Conservation (phyloP, 2,888 invertebrate species). For the Yponomeuta sedellus region DNA sequence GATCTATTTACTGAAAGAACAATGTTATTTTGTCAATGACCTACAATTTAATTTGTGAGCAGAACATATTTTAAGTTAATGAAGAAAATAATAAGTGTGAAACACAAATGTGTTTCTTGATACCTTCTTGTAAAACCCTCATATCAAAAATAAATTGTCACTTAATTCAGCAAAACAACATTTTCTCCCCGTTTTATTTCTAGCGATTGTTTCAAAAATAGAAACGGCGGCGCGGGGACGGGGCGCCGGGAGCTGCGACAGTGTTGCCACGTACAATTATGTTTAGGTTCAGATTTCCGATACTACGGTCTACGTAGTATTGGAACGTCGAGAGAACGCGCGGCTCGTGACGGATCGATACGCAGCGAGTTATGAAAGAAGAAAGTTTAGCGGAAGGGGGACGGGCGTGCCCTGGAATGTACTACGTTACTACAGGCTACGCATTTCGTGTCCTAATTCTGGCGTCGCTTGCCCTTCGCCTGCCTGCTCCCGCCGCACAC, state of each 20-base stretch:
- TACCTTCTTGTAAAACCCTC: neutral
- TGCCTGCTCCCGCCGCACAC: neutral
- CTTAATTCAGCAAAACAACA: neutral
- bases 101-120: neutral
- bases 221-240: slow-evolving; percentile 11
- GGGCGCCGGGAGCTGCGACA: slow-evolving; percentile 18
- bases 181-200: slow-evolving; percentile 13
- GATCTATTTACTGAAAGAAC: neutral
- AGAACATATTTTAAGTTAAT: neutral
- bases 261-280: slow-evolving; percentile 14
- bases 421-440: slow-evolving; percentile 54
- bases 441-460: slow-evolving; percentile 69
- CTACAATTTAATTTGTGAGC: neutral
- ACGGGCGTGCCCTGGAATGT: slow-evolving; percentile 43
- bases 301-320: slow-evolving; percentile 12
- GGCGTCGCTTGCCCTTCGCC: slow-evolving; percentile 14
- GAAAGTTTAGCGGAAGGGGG: slow-evolving; percentile 71
- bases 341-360: slow-evolving; percentile 73
- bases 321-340: slow-evolving; percentile 33
- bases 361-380: slow-evolving; percentile 73
- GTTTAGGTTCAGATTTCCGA: slow-evolving; percentile 16
- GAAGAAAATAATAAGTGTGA: neutral
- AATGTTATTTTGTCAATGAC: neutral
- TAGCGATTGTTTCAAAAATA: neutral
- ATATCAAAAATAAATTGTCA: neutral